Percentiles rank a stretch among this genome's conserved stretches.
Conservation (phyloP, 2,888 invertebrate genomes). For the Odontomyia ornata region DNA sequence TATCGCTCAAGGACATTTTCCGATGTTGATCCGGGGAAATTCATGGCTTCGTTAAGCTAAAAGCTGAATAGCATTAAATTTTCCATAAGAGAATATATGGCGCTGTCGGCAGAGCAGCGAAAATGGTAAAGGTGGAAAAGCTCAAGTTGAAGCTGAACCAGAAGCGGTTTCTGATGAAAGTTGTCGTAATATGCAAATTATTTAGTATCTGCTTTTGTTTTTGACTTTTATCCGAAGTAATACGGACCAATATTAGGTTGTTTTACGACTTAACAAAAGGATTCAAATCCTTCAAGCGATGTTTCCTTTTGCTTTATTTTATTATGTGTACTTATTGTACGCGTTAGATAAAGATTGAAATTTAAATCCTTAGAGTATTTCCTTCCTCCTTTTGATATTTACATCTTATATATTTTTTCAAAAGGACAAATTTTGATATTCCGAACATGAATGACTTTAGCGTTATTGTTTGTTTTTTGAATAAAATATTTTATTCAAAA, state of each 20-base stretch:
- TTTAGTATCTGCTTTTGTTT: conserved; percentile 10
- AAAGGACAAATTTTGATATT: too few species aligned
- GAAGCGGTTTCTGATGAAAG: not conserved
- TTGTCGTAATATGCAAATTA: not conserved
- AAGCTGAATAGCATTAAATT: not conserved
- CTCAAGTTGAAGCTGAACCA: not conserved
- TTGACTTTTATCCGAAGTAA: not conserved
- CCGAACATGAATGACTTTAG: too few species aligned
- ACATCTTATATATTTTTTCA: too few species aligned
- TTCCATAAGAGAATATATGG: not conserved
- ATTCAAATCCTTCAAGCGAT: not conserved
- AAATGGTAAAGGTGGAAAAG: too few species aligned
- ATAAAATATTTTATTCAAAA: too few species aligned
- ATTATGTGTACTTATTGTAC: too few species aligned
- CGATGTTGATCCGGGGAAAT: conserved; percentile 2
- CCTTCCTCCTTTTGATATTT: too few species aligned
- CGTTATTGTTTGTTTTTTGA: too few species aligned
- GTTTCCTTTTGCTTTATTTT: too few species aligned
- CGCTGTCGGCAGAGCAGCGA: not conserved
- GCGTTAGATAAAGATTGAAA: too few species aligned
- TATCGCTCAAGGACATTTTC: not conserved
- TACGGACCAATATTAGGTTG: not conserved
- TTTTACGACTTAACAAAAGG: not conserved
- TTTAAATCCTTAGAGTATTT: too few species aligned
- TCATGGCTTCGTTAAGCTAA: conserved; percentile 10